These are phyloP conservation scores for Helicoverpa armigera DNA, from an alignment of 1,140 invertebrate species.

Conservation along the genomic window DNA sequence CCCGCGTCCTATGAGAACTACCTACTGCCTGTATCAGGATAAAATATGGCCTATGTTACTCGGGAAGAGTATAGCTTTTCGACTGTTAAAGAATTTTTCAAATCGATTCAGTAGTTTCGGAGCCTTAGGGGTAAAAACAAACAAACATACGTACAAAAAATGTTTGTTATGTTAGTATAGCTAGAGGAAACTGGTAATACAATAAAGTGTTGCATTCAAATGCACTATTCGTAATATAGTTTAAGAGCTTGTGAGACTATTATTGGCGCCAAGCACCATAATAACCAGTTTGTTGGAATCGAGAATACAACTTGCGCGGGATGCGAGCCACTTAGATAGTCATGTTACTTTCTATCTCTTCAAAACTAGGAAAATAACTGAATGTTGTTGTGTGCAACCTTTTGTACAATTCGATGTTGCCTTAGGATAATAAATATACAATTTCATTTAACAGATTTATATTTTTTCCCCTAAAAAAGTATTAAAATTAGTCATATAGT, in stretches of 20 bases:
- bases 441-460: too few species aligned
- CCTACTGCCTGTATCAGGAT: too few species aligned
- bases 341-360: slow-evolving; percentile 22
- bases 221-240: slow-evolving; percentile 6
- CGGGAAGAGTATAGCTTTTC: too few species aligned
- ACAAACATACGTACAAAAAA: too few species aligned
- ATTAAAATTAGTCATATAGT: too few species aligned
- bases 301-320: slow-evolving; percentile 18
- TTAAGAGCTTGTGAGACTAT: slow-evolving; percentile 29
- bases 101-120: too few species aligned
- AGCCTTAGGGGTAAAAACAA: too few species aligned
- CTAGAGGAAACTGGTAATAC: not conserved
- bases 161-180: too few species aligned
- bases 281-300: slow-evolving; percentile 27
- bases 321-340: slow-evolving; percentile 1
- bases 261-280: slow-evolving; percentile 21
- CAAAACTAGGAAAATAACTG: not conserved
- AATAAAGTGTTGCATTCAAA: slow-evolving; percentile 28
- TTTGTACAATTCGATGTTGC: not conserved
- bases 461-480: too few species aligned
- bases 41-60: too few species aligned
- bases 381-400: not conserved
- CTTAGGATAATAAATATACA: not conserved
- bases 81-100: too few species aligned
- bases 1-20: too few species aligned